Percentiles rank a stretch among this genome's conserved stretches.
These are phyloP conservation scores for Anthoscopus minutus DNA, from an alignment of 2,113 vertebrate species.

Conservation along the genomic window DNA sequence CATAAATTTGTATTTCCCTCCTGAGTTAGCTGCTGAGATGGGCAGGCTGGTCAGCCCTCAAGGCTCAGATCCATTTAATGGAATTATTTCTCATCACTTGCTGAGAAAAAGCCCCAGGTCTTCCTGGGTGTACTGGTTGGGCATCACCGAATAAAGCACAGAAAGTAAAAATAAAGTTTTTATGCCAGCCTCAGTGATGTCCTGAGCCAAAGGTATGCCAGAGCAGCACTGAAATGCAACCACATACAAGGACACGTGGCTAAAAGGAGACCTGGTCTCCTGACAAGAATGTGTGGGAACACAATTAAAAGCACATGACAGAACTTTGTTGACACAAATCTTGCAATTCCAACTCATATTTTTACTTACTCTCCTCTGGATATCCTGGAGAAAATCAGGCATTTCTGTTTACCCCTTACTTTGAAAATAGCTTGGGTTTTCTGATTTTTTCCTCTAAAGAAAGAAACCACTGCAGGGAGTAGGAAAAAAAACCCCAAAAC, in stretches of 20 bases:
- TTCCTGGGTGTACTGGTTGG: background rate
- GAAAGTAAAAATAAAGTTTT: background rate
- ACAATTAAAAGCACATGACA: background rate
- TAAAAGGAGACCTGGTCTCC: background rate
- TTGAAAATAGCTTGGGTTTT: background rate
- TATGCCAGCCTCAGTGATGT: background rate
- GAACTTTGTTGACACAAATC: background rate
- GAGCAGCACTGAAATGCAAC: background rate
- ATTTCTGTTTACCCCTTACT: background rate
- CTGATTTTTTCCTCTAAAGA: background rate
- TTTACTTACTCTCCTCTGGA: background rate
- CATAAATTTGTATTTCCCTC: background rate
- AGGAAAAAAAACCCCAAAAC: no score
- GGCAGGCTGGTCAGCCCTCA: background rate
- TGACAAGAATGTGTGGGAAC: background rate
- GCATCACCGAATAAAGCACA: background rate
- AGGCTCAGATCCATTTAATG: background rate
- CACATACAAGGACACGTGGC: background rate
- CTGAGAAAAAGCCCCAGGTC: background rate
- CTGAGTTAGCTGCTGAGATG: background rate
- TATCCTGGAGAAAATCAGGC: background rate
- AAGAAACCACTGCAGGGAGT: background rate
- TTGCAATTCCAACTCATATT: background rate
- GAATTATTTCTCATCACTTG: background rate
- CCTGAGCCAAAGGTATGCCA: background rate